phyloP scores from a whole-genome alignment of 2,113 vertebrate species.

The Tylochromis polylepis region DNA sequence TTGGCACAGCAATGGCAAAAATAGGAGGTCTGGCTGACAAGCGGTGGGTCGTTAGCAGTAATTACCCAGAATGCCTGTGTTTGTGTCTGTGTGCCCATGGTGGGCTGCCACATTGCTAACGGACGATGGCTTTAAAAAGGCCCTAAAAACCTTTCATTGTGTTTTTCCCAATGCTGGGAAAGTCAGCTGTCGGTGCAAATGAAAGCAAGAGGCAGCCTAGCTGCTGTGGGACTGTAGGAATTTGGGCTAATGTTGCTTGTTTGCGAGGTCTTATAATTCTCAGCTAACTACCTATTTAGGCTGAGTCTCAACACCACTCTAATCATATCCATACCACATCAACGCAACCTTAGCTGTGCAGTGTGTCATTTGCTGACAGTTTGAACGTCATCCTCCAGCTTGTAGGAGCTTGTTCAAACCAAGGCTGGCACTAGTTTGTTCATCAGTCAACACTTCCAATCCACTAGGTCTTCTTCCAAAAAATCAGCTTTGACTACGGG shows the following conservation, averaged over 20 bases:
- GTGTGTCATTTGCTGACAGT: conserved; percentile 55
- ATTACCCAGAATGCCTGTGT: conserved; percentile 69
- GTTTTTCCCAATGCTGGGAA: conserved; percentile 57
- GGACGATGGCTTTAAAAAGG: conserved; percentile 55
- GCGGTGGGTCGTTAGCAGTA: conserved; percentile 67
- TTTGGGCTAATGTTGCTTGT: conserved; percentile 44
- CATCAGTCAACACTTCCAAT: conserved; percentile 20
- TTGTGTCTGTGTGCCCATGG: conserved; percentile 61
- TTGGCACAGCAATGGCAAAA: conserved; percentile 63
- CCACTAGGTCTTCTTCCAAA: neutral
- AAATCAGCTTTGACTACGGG: neutral
- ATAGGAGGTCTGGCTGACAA: conserved; percentile 61
- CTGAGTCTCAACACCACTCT: conserved; percentile 43
- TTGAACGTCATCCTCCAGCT: conserved; percentile 50
- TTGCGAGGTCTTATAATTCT: conserved; percentile 48
- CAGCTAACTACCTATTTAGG: conserved; percentile 50
- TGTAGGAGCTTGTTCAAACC: conserved; percentile 40
- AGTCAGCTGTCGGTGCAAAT: conserved; percentile 24
- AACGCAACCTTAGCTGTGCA: conserved; percentile 24
- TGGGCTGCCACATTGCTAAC: conserved; percentile 65
- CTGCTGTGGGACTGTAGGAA: conserved; percentile 21
- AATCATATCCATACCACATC: conserved; percentile 63
- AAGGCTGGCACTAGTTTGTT: conserved; percentile 28
- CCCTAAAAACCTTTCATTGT: conserved; percentile 60
- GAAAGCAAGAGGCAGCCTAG: conserved; percentile 14